A percentile compares a stretch with the other conserved stretches of the same genome.
Evolutionary conservation across 2,888 invertebrate genomes (phyloP).

Genomic region (Noctua fimbriata): DNA sequence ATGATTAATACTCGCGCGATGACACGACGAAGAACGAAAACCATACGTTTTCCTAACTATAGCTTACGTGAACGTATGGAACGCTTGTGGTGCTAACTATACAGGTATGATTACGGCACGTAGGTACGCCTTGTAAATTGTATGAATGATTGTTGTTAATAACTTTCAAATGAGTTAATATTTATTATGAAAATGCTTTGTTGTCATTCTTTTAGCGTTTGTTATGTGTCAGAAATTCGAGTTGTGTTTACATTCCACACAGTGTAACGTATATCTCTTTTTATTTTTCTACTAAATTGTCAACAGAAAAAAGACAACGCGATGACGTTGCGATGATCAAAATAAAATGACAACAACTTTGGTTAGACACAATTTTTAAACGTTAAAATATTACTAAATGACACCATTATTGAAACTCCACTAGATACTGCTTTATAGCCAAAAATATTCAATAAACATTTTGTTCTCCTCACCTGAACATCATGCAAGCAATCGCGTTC

Average conservation of each 20-base stretch:
- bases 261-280: not conserved
- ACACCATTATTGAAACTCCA: not conserved
- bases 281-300: not conserved
- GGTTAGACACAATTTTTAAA: not conserved
- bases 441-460: constrained; percentile 16
- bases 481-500: constrained; percentile 78
- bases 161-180: constrained; percentile 9
- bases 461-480: constrained; percentile 72
- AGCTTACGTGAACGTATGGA: constrained; percentile 46
- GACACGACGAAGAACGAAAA: constrained; percentile 80
- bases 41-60: constrained; percentile 74
- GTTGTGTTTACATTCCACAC: not conserved
- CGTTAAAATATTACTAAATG: not conserved
- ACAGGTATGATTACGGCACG: constrained; percentile 31
- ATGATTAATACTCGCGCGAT: constrained; percentile 86
- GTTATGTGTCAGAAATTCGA: constrained; percentile 3
- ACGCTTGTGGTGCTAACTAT: constrained; percentile 43
- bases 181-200: constrained; percentile 23
- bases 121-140: constrained; percentile 4
- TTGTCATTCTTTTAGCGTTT: constrained; percentile 19
- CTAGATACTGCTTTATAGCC: not conserved
- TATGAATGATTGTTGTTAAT: constrained; percentile 14
- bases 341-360: not conserved
- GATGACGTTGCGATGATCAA: not conserved
- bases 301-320: not conserved